phyloP scores from a whole-genome alignment of 2,888 invertebrate genomes.

The Cyclophora punctaria region DNA sequence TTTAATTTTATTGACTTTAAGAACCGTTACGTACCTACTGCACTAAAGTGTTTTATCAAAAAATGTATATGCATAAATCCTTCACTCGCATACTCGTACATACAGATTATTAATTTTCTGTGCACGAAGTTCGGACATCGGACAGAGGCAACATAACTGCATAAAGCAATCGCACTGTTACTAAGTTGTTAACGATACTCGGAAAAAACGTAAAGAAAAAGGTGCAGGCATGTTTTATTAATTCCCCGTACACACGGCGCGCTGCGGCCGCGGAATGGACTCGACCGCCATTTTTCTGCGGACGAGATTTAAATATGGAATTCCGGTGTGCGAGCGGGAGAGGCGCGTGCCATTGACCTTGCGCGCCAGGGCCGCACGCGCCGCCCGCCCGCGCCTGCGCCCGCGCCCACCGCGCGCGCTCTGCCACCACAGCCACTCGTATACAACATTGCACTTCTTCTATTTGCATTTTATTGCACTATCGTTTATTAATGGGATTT shows the following conservation, averaged over 20 bases:
- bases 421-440: constrained; percentile 16
- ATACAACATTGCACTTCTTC: constrained; percentile 41
- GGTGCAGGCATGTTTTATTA: constrained; percentile 68
- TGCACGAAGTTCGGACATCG: constrained; percentile 26
- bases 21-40: constrained; percentile 37
- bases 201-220: constrained; percentile 59
- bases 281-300: constrained; percentile 74
- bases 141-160: constrained; percentile 40
- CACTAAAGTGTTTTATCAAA: constrained; percentile 25
- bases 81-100: too few species aligned
- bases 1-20: constrained; percentile 33
- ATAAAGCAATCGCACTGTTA: constrained; percentile 45
- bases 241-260: constrained; percentile 65
- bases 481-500: not conserved
- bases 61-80: constrained; percentile 1
- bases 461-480: constrained; percentile 33
- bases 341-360: constrained; percentile 74
- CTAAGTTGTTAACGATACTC: constrained; percentile 56
- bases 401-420: constrained; percentile 25
- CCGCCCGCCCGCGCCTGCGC: constrained; percentile 36
- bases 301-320: constrained; percentile 76
- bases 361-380: constrained; percentile 51
- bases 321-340: constrained; percentile 74
- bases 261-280: constrained; percentile 60
- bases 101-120: constrained; percentile 31